Evolutionary conservation across 1,140 invertebrate species (phyloP), one percentile per base, ranked within the genome.

Genomic region (Nasonia giraulti): DNA sequence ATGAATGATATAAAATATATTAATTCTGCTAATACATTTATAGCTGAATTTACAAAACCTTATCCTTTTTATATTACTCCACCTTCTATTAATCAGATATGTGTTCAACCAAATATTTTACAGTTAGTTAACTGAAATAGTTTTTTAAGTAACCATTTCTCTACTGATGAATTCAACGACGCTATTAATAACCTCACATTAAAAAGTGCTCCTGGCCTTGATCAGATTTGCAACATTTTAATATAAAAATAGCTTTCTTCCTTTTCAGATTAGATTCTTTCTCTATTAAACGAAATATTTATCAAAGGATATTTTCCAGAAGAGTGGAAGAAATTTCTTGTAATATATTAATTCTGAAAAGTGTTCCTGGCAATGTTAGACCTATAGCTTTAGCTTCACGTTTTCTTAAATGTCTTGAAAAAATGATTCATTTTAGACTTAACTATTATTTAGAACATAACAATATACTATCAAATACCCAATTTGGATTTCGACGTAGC

Each of bases 351-450:
- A 87, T 87, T 31, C 85, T 82, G 0, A 86, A 86, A 44, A n/a
- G 31, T 6, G 62, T 77, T 14, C 10, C 31, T 8, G 81, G 80
- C 31, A 85, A 85, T 14, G 71, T 85, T 14, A 78, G 87, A 37
- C 33, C 33, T 37, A 37, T 37, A 37, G 87, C 87, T 1, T 27
- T 89, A 2, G 87, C 87, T 8, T 68, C 86, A 17, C 87, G 82
- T 66, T 3, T 88, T 12, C 5, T 55, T 2, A 88, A 90, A 85
- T 23, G 87, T 5, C 80, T 88, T 20, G 87, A 88, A 80, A 88
- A 86, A 85, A 86, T 89, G 2, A 82, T 89, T 3, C 86, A 89
- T 27, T 86, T 71, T 27, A 80, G 86, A 74, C 10, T 89, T 0
- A 66, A 68, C 23, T 89, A 81, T 82, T 89, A 69, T 80, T 20